phyloP scores from a whole-genome alignment of 1,140 invertebrate species.

The Philotrypesis tridentata region DNA sequence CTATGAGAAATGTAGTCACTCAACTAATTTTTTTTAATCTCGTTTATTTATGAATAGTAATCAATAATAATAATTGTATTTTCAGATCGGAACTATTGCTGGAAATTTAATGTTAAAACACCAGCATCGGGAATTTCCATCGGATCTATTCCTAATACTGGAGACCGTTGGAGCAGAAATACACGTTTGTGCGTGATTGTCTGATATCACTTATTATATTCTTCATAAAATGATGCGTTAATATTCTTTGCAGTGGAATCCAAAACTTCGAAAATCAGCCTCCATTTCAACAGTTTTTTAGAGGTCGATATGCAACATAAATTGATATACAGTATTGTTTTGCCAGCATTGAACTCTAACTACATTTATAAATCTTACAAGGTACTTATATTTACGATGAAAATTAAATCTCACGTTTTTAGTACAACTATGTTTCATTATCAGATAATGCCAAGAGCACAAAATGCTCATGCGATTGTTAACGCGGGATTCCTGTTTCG shows the following conservation, averaged over 20 bases:
- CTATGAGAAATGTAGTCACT: slow-evolving; percentile 81
- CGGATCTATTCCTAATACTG: slow-evolving; percentile 83
- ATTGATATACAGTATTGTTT: slow-evolving; percentile 77
- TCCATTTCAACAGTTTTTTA: slow-evolving; percentile 75
- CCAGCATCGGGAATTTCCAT: slow-evolving; percentile 80
- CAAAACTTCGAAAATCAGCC: slow-evolving; percentile 56
- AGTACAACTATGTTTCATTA: background rate
- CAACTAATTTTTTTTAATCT: background rate
- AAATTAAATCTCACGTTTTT: background rate
- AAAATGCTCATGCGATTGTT: slow-evolving; percentile 89
- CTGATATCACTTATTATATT: too few species aligned
- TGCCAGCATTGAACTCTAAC: slow-evolving; percentile 72
- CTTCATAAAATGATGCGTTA: background rate
- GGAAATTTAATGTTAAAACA: slow-evolving; percentile 88
- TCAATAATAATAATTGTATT: slow-evolving; percentile 47
- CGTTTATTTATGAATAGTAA: background rate
- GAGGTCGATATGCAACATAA: slow-evolving; percentile 78
- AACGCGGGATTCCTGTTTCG: slow-evolving; percentile 86
- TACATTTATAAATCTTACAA: slow-evolving; percentile 77
- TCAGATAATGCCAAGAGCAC: slow-evolving; percentile 84
- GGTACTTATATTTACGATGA: slow-evolving; percentile 63
- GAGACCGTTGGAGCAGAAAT: slow-evolving; percentile 79
- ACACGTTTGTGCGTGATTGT: slow-evolving; percentile 74
- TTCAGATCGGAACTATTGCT: slow-evolving; percentile 82
- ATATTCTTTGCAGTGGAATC: slow-evolving; percentile 58